A percentile compares a stretch with the other conserved stretches of the same genome.
Evolutionary conservation across 2,888 invertebrate species (phyloP).

Genomic region (Drosophila nr. perissopoda): DNA sequence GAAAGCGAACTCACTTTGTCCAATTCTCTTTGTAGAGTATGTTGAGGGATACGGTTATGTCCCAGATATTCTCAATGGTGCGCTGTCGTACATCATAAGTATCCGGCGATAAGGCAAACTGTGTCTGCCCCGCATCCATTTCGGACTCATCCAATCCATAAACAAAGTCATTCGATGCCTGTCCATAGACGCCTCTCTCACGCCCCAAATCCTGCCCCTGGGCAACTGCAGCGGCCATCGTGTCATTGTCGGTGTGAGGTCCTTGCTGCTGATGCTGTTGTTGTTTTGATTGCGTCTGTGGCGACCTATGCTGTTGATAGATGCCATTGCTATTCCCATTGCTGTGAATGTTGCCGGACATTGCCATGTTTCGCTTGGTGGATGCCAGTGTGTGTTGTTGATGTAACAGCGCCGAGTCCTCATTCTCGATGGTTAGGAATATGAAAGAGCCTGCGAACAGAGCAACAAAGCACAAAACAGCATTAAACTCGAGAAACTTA

Average conservation of each 20-base stretch:
- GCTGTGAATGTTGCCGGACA: conserved; percentile 26
- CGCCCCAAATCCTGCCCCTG: conserved; percentile 50
- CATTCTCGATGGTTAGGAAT: conserved; percentile 92
- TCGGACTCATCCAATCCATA: conserved; percentile 79
- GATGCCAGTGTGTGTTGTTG: conserved; percentile 87
- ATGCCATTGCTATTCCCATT: conserved; percentile 57
- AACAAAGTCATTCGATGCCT: conserved; percentile 75
- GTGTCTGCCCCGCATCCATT: conserved; percentile 65
- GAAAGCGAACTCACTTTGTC: conserved; percentile 89
- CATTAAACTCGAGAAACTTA: conserved; percentile 39
- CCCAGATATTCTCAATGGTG: conserved; percentile 96
- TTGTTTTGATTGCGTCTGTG: conserved; percentile 24
- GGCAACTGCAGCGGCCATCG: conserved; percentile 64
- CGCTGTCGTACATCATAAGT: conserved; percentile 87
- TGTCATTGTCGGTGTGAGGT: conserved; percentile 76
- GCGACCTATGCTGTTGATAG: conserved; percentile 64
- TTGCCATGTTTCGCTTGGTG: conserved; percentile 81
- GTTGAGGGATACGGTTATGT: conserved; percentile 94
- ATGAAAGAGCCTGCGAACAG: conserved; percentile 90
- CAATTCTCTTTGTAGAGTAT: conserved; percentile 95
- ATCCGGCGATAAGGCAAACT: conserved; percentile 83
- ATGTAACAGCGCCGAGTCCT: conserved; percentile 83
- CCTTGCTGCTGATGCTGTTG: conserved; percentile 35
- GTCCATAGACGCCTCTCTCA: conserved; percentile 43
- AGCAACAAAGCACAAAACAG: conserved; percentile 21